Evolutionary conservation across 1,140 invertebrate genomes (phyloP), one percentile per base, ranked within the genome.

Genomic region (Zaprionus gabonicus): DNA sequence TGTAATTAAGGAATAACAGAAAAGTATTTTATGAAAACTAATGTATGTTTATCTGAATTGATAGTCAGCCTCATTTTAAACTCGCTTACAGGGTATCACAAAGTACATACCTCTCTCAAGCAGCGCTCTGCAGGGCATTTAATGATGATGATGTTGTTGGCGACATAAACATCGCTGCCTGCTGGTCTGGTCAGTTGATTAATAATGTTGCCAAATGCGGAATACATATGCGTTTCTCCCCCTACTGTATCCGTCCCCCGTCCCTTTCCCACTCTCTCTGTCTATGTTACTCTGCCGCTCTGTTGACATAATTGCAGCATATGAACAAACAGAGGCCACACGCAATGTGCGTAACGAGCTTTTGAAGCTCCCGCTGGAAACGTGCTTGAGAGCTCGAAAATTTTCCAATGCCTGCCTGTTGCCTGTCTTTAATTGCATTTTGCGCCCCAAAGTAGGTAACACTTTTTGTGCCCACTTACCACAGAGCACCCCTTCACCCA

Each of bases 331-430:
- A 83, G 25, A 65, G 66, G 44, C 28, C 62, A 60, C 55, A 71
- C 56, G 62, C 63, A 69, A 64, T 75, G 69, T 75, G 73, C 73
- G 65, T 78, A 77, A 67, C 65, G 62, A 84, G 71, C 60, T 71
- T 86, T 86, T 73, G 68, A 76, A 71, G 68, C 55, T 25, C 10
- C 20, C 20, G 10, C n/a, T 59, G 51, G 57, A 76, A 87, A 76
- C 81, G 83, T 82, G 77, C 80, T 80, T 59, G 83, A 80, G 80
- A 80, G 83, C 77, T 17, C 41, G 7, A n/a, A 69, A 59, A 59
- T 66, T 60, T 36, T 63, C 27, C 41, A 36, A 65, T 55, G 23
- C 23, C 23, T 23, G 34, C 36, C 56, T 38, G 36, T 38, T 72
- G 67, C 25, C 58, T 10, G 72, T 60, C 68, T 86, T 82, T 80